Evolutionary conservation across 2,888 invertebrate species (phyloP).

Genomic region (Eutolmus rufibarbis): DNA sequence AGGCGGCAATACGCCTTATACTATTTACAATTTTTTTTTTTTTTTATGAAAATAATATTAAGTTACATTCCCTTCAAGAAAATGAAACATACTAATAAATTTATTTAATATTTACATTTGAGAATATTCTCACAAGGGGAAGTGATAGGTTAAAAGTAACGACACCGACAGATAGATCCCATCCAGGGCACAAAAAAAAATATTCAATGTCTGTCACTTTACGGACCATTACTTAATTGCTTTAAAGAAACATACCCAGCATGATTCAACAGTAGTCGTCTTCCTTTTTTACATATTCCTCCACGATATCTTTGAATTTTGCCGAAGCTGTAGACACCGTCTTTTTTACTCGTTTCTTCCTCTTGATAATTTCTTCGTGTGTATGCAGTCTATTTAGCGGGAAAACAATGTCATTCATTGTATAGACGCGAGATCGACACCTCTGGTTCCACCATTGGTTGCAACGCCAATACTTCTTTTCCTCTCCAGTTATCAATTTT

Average conservation of each 20-base stretch:
- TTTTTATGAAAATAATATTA: background rate
- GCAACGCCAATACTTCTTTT: slow-evolving; percentile 62
- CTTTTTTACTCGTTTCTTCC: slow-evolving; percentile 61
- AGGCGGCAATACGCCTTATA: background rate
- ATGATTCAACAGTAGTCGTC: background rate
- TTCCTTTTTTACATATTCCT: slow-evolving; percentile 16
- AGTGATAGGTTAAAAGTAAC: background rate
- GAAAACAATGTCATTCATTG: slow-evolving; percentile 59
- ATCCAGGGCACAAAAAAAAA: background rate
- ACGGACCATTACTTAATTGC: background rate
- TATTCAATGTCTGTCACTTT: background rate
- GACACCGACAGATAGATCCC: background rate
- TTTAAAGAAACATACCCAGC: background rate
- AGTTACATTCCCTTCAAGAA: background rate
- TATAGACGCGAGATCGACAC: slow-evolving; percentile 62
- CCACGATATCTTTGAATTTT: background rate
- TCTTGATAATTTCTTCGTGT: slow-evolving; percentile 61
- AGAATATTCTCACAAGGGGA: background rate
- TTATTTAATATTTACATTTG: background rate
- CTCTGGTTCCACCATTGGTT: slow-evolving; percentile 64
- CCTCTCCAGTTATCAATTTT: slow-evolving; percentile 57
- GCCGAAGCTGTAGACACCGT: background rate
- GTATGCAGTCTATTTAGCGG: slow-evolving; percentile 62
- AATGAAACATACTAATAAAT: background rate
- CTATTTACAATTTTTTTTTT: background rate